Evolutionary conservation across 2,113 vertebrate genomes (phyloP), one percentile per base, ranked within the genome.

Genomic region (Ivindomyrus marchei): DNA sequence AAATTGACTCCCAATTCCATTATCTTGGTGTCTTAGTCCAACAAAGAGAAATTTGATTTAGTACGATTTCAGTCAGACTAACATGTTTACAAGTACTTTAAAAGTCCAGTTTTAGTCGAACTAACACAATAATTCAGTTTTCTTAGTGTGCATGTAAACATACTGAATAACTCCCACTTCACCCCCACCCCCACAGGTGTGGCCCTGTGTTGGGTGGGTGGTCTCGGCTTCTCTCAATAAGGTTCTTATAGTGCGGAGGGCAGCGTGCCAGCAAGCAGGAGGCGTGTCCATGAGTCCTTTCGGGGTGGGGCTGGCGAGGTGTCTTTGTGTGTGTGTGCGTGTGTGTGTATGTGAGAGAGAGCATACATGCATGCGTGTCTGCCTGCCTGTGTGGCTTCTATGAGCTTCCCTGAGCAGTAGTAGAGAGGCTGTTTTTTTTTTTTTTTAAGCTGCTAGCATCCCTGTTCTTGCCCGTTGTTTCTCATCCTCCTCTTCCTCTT

Each of bases 401-500:
- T 24, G 56, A 62, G 21, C 7, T 39, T 21, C 56, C 53, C 1
- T 19, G 17, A 21, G 21, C 56, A 70, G 27, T 27, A 70, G 9
- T 9, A 70, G n/a, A 24, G 50, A 24, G 56, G 21, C 56, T 11
- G 1, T 4, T 31, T 70, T 42, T 10, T 80, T 36, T 42, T 36
- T 21, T 80, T 15, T 83, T 42, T 21, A 21, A 56, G 36, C 19
- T 19, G 0, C 19, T 10, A 84, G 39, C 80, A 15, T 24, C 80
- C 21, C 19, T 24, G 80, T 11, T 9, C 42, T 9, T 84, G 42
- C 19, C 49, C 1, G 1, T 50, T 21, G 27, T 39, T 9, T 31
- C n/a, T 53, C 70, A 39, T 88, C 53, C 13, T 70, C 9, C 15
- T 13, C 53, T 58, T 91, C 31, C 53, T 88, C 93, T 92, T 27